Evolutionary conservation across 2,113 vertebrate species (phyloP), one percentile per base, ranked within the genome.

Genomic region (Poeciliopsis retropinna): DNA sequence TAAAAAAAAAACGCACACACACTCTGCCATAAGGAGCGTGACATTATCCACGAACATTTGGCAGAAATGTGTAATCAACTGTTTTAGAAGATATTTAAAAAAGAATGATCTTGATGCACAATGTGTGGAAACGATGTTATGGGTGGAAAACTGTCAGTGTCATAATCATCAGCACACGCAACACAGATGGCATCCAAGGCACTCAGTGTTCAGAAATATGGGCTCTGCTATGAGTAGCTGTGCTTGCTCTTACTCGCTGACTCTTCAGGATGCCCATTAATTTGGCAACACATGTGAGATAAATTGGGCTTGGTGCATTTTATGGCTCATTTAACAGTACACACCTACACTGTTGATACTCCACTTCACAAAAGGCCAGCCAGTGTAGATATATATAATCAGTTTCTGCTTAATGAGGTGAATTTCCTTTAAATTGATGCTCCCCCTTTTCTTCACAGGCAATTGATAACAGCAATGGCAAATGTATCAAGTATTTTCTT

Each of bases 241-340:
- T 64, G 30, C 61, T 64, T 67, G 75, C 77, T 80, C 62, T 85
- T 83, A 79, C 78, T 87, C 79, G 86, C 76, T 25, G 63, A 73
- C 75, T 84, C 22, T 51, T 72, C 83, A 81, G 81, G 81, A 83
- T 79, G 83, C 85, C 85, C 89, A 88, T 89, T 91, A 86, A 80
- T 84, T 87, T 7, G 51, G 68, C 51, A 17, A 72, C 75, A 83
- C 74, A 73, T 85, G 80, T 72, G 78, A 84, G 78, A 87, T 80
- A n/a, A 82, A 82, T 76, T 41, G 57, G 70, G 51, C 37, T 74
- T 64, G 30, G 44, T 64, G 62, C 62, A 68, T 44, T 76, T 76
- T 78, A 8, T 71, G 73, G 85, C 80, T 81, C 67, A 70, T 83
- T 85, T 66, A 69, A 64, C 30, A 41, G 64, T 54, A 63, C 57